A percentile compares a stretch with the other conserved stretches of the same genome.
Evolutionary conservation across 2,797 vertebrate species (phyloP).

Genomic region (Adrianichthys oophorus): DNA sequence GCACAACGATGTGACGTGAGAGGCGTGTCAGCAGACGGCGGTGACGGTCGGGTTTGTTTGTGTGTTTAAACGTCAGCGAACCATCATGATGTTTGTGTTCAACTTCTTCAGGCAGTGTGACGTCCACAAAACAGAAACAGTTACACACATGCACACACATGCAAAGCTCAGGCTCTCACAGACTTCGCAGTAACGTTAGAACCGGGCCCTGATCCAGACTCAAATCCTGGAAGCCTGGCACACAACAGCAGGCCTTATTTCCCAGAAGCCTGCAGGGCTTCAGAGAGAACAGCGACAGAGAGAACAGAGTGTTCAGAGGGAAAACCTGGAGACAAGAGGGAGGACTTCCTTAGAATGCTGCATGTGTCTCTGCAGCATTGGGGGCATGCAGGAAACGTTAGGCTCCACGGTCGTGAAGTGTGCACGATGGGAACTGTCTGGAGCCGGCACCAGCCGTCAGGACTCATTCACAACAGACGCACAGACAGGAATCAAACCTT

Average conservation of each 20-base stretch:
- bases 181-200: not conserved
- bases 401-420: not conserved
- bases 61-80: not conserved
- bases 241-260: slow-evolving; percentile 14
- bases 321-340: not conserved
- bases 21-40: not conserved
- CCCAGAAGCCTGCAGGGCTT: slow-evolving; percentile 24
- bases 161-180: not conserved
- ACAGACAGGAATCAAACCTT: no score
- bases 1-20: not conserved
- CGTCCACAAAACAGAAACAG: slow-evolving; percentile 1
- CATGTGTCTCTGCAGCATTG: slow-evolving; percentile 3
- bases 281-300: slow-evolving; percentile 11
- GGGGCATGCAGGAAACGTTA: not conserved
- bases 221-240: not conserved
- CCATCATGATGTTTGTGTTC: not conserved
- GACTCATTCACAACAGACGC: no score
- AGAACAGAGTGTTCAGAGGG: slow-evolving; percentile 8
- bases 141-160: no score
- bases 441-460: no score
- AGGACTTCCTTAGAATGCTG: slow-evolving; percentile 23
- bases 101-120: not conserved
- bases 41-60: slow-evolving; percentile 2
- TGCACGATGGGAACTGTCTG: no score
- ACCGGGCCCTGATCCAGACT: slow-evolving; percentile 18